A percentile compares a stretch with the other conserved stretches of the same genome.
These are phyloP conservation scores for Eilema griseolum DNA, from an alignment of 2,888 invertebrate species.

Conservation along the genomic window DNA sequence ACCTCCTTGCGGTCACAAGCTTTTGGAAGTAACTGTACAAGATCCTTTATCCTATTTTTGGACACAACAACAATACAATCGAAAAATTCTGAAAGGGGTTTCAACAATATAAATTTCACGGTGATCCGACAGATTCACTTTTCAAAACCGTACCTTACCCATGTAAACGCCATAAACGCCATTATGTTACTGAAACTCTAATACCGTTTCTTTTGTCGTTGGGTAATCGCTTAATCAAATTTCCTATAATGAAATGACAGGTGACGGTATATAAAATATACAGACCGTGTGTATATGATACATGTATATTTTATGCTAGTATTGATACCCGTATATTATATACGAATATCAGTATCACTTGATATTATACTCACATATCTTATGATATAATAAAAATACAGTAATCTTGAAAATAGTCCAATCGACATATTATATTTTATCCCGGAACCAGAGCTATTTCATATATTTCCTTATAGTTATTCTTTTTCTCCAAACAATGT, in stretches of 20 bases:
- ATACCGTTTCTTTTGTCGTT: slow-evolving; percentile 47
- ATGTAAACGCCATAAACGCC: slow-evolving; percentile 38
- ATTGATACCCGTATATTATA: too few species aligned
- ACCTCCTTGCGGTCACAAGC: background rate
- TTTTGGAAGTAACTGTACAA: background rate
- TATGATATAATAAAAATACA: too few species aligned
- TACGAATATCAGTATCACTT: too few species aligned
- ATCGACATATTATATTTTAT: too few species aligned
- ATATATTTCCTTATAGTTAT: too few species aligned
- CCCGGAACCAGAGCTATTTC: too few species aligned
- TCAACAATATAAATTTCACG: background rate
- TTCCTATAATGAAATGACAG: slow-evolving; percentile 57
- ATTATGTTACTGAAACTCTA: slow-evolving; percentile 36
- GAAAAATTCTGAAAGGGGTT: background rate
- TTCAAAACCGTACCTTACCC: slow-evolving; percentile 20
- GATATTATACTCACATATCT: too few species aligned
- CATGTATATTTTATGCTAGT: background rate
- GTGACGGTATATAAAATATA: slow-evolving; percentile 57
- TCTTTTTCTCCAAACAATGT: too few species aligned
- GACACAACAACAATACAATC: background rate
- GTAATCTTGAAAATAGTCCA: too few species aligned
- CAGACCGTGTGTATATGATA: slow-evolving; percentile 48
- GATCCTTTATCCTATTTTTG: background rate
- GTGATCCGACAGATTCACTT: slow-evolving; percentile 28
- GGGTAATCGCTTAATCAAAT: slow-evolving; percentile 57